Conservation (phyloP, 2,888 invertebrate genomes). For the Himalopsyche kuldschensis region DNA sequence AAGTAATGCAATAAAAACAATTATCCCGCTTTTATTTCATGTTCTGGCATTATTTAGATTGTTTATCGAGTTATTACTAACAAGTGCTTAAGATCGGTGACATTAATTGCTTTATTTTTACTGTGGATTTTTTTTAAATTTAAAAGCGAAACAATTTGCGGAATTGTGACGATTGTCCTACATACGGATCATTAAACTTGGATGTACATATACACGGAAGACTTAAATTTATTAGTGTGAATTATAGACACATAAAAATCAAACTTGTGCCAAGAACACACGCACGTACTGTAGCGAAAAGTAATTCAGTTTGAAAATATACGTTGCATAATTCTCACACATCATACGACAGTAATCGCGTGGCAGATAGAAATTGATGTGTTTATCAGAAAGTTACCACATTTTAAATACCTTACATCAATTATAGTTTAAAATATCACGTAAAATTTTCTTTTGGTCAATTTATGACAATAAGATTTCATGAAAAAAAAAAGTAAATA, state of each 20-base stretch:
- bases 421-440: too few relatives aligned
- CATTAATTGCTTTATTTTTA: background rate
- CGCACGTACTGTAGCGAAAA: background rate
- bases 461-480: too few relatives aligned
- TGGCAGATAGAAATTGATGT: too few relatives aligned
- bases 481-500: too few relatives aligned
- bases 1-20: too few relatives aligned
- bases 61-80: background rate
- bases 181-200: background rate
- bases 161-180: background rate
- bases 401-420: too few relatives aligned
- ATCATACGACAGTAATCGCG: too few relatives aligned
- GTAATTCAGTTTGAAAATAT: too few relatives aligned
- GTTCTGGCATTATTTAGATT: background rate
- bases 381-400: too few relatives aligned
- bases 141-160: background rate
- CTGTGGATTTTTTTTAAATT: background rate
- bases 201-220: background rate
- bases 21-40: background rate
- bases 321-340: too few relatives aligned
- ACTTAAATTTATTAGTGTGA: background rate
- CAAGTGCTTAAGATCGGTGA: background rate
- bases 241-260: background rate
- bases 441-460: too few relatives aligned
- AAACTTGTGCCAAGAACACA: background rate